Percentiles rank a stretch among this genome's conserved stretches.
These are phyloP conservation scores for Heloderma charlesbogerti DNA, from an alignment of 2,113 vertebrate genomes.

Conservation along the genomic window DNA sequence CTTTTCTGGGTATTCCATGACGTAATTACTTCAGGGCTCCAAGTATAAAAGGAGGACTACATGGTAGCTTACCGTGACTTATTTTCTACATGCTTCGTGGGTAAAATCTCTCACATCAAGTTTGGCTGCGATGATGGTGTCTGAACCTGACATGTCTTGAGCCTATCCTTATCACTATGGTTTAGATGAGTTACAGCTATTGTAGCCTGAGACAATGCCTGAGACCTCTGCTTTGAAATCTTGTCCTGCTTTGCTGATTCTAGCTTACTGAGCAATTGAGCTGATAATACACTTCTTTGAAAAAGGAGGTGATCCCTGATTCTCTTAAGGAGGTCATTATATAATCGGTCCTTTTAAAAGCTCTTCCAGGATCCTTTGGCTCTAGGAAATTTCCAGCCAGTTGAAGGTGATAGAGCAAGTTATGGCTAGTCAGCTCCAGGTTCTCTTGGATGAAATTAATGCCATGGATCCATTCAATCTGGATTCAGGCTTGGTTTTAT, in stretches of 20 bases:
- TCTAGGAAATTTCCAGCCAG: not conserved
- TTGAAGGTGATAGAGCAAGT: not conserved
- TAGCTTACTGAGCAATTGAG: not conserved
- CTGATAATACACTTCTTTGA: not conserved
- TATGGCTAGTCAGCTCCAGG: not conserved
- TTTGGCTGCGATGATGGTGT: not conserved
- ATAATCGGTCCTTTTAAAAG: not conserved
- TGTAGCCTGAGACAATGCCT: not conserved
- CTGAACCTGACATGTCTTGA: not conserved
- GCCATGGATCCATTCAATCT: not conserved
- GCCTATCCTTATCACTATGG: not conserved
- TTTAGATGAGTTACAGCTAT: not conserved
- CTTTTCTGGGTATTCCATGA: not conserved
- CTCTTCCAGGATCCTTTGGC: not conserved
- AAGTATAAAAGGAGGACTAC: not conserved
- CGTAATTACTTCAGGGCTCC: not conserved
- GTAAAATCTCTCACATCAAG: not conserved
- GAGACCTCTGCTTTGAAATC: too few species aligned
- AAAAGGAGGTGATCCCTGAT: not conserved
- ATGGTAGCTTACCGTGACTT: not conserved
- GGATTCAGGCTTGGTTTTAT: not conserved
- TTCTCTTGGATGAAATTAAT: not conserved
- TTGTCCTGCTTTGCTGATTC: not conserved
- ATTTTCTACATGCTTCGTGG: not conserved
- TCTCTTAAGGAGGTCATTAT: not conserved